Evolutionary conservation across 2,113 vertebrate genomes (phyloP).

Genomic region (Microtus ochrogaster): DNA sequence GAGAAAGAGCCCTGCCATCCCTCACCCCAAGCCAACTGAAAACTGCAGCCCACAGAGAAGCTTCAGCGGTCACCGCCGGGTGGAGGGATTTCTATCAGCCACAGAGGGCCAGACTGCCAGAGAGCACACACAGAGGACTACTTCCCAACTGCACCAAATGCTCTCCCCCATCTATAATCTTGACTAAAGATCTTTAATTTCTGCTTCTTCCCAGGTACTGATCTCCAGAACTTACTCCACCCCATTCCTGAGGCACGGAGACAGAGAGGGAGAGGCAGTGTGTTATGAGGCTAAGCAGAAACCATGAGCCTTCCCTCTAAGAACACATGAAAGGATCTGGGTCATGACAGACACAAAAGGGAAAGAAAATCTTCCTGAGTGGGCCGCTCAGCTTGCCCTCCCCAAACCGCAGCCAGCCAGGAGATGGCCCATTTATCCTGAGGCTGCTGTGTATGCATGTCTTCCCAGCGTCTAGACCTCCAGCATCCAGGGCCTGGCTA

Average conservation of each 20-base stretch:
- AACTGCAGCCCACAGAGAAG: not conserved
- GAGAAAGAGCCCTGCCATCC: not conserved
- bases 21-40: not conserved
- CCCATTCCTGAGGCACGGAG: not conserved
- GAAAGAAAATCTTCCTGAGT: not conserved
- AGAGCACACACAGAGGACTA: not conserved
- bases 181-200: not conserved
- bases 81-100: too few species aligned
- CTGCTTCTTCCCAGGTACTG: not conserved
- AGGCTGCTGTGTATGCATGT: accelerated
- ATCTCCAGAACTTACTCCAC: not conserved
- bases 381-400: not conserved
- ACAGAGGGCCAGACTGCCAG: not conserved
- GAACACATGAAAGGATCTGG: not conserved
- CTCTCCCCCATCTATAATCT: not conserved
- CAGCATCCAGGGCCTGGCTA: not conserved
- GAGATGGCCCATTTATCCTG: not conserved
- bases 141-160: not conserved
- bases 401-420: not conserved
- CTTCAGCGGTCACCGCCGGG: not conserved
- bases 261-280: too few species aligned
- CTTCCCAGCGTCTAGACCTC: not conserved
- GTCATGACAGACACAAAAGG: not conserved
- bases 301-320: not conserved
- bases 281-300: not conserved